Conservation (phyloP, 2,797 vertebrate species). For the Poliocrania exsul region DNA sequence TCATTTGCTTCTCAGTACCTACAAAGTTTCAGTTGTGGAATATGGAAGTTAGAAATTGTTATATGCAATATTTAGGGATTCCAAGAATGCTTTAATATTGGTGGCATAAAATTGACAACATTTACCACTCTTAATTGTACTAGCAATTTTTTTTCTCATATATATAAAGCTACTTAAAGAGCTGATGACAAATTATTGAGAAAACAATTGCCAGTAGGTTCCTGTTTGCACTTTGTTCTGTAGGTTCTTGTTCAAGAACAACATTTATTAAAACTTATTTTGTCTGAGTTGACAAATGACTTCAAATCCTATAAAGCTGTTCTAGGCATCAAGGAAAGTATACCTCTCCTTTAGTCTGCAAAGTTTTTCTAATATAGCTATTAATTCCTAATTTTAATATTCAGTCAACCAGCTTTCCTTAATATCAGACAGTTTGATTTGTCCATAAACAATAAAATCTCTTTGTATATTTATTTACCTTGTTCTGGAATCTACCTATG, state of each 20-base stretch:
- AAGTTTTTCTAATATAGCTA: background rate
- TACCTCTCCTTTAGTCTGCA: background rate
- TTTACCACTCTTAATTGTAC: background rate
- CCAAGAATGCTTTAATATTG: background rate
- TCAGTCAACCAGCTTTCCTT: background rate
- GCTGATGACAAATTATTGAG: background rate
- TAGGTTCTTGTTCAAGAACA: background rate
- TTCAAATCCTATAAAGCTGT: background rate
- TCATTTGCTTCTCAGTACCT: background rate
- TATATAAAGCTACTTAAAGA: background rate
- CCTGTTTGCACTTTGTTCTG: background rate
- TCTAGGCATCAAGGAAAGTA: background rate
- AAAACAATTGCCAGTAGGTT: background rate
- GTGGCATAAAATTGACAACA: background rate
- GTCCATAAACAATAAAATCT: background rate
- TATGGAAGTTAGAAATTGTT: background rate
- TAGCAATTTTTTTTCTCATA: background rate
- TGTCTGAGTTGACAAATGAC: background rate
- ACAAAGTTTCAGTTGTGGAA: accelerated
- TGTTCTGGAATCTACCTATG: background rate
- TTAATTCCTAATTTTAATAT: background rate
- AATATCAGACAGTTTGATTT: background rate
- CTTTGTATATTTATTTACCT: background rate
- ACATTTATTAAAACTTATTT: background rate
- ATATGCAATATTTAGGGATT: background rate